Evolutionary conservation across 1,140 invertebrate genomes (phyloP).

Genomic region (Schlechtendalia chinensis): DNA sequence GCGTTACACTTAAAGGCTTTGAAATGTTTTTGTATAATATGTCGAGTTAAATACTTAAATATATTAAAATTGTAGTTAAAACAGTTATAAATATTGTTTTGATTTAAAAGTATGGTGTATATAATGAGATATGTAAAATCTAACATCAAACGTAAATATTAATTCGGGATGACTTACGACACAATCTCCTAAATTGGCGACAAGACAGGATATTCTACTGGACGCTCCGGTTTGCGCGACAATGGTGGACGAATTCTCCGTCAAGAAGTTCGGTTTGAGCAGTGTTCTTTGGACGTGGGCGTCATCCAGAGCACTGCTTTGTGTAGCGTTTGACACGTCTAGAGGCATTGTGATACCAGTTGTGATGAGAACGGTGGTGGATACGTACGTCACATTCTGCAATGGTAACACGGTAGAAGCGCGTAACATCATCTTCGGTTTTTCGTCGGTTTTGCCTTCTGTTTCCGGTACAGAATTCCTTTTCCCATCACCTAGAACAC

Average conservation of each 20-base stretch:
- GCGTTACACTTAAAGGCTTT: too few relatives aligned
- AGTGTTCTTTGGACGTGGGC: conserved; percentile 41
- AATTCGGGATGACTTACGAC: conserved; percentile 65
- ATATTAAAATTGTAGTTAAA: too few relatives aligned
- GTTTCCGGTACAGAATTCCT: conserved; percentile 24
- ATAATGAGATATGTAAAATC: too few relatives aligned
- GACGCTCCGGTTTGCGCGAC: conserved; percentile 79
- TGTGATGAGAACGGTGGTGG: too few relatives aligned
- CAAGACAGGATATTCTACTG: conserved; percentile 75
- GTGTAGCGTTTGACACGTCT: conserved; percentile 5
- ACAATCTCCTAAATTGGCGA: conserved; percentile 79
- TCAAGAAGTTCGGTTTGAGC: conserved; percentile 62
- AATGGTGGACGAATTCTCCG: conserved; percentile 76
- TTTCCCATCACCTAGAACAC: conserved; percentile 11
- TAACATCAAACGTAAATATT: too few relatives aligned
- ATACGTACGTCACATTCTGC: neutral
- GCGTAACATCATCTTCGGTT: neutral
- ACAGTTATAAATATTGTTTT: too few relatives aligned
- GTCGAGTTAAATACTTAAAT: too few relatives aligned
- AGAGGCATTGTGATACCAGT: too few relatives aligned
- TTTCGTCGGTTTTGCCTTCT: neutral
- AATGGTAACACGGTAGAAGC: neutral
- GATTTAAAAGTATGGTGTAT: too few relatives aligned
- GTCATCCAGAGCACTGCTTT: conserved; percentile 36
- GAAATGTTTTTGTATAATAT: too few relatives aligned